Evolutionary conservation across 2,797 vertebrate genomes (phyloP).

Genomic region (Aldrovandia affinis): DNA sequence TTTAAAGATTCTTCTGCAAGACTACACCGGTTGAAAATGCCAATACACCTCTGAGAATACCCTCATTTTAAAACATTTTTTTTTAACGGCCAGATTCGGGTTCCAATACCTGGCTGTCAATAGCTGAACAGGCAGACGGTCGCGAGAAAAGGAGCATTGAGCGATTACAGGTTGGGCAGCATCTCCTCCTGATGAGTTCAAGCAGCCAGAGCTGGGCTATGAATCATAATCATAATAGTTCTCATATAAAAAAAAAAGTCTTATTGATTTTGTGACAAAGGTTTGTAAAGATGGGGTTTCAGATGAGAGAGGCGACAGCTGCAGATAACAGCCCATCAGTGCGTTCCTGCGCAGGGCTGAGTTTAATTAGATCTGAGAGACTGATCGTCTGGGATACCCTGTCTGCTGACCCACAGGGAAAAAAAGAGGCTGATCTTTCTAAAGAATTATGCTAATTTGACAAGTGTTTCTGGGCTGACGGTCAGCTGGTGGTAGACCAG

Average conservation of each 20-base stretch:
- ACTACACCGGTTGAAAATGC: neutral
- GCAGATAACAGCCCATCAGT: conserved; percentile 30
- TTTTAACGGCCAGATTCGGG: neutral
- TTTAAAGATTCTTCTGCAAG: neutral
- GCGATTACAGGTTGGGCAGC: conserved; percentile 11
- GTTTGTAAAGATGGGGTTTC: conserved; percentile 26
- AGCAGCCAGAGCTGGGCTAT: conserved; percentile 20
- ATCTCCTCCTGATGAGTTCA: conserved; percentile 19
- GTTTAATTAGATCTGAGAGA: conserved; percentile 31
- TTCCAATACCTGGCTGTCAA: conserved; percentile 11
- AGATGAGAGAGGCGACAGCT: conserved; percentile 24
- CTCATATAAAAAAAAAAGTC: conserved; percentile 29
- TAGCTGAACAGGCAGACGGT: neutral
- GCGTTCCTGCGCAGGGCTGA: conserved; percentile 7
- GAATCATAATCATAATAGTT: conserved; percentile 33
- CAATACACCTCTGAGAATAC: neutral
- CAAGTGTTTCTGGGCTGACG: conserved; percentile 10
- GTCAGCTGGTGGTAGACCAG: conserved; percentile 2
- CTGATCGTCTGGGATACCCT: conserved; percentile 28
- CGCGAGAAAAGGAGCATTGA: neutral
- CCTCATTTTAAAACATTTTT: neutral
- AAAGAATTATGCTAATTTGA: conserved; percentile 26
- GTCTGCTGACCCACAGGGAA: conserved; percentile 11
- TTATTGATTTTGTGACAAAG: conserved; percentile 34
- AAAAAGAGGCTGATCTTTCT: conserved; percentile 14